phyloP scores from a whole-genome alignment of 1,140 invertebrate genomes.

The Proctacanthus coquilletti region DNA sequence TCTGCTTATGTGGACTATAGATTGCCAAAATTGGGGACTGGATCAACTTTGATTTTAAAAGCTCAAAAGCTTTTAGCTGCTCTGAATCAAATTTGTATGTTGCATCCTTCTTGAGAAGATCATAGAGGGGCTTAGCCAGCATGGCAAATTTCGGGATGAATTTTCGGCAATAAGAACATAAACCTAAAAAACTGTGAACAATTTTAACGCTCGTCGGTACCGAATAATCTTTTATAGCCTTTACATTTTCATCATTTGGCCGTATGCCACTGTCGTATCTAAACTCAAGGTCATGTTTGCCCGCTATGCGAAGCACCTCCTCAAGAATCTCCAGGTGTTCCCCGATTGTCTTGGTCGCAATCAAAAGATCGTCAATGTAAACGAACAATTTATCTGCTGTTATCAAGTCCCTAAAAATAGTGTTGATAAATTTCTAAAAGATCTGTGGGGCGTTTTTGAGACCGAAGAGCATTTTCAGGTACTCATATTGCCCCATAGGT shows the following conservation, averaged over 20 bases:
- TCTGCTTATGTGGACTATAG: slow-evolving; percentile 8
- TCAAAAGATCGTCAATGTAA: slow-evolving; percentile 13
- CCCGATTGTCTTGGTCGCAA: slow-evolving; percentile 7
- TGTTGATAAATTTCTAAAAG: slow-evolving; percentile 16
- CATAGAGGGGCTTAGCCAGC: slow-evolving; percentile 13
- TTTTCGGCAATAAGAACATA: slow-evolving; percentile 11
- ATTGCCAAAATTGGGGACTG: slow-evolving; percentile 9
- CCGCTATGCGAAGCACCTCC: slow-evolving; percentile 6
- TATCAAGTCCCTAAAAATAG: slow-evolving; percentile 4
- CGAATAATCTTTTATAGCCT: slow-evolving; percentile 9
- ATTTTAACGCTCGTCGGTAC: slow-evolving; percentile 7
- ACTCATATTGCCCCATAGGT: slow-evolving; percentile 13
- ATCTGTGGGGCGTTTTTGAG: slow-evolving; percentile 9
- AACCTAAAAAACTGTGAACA: slow-evolving; percentile 12
- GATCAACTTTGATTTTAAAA: slow-evolving; percentile 10
- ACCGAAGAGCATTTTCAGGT: slow-evolving; percentile 18
- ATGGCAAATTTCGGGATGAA: slow-evolving; percentile 11
- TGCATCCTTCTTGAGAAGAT: slow-evolving; percentile 9
- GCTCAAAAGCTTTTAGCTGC: slow-evolving; percentile 7
- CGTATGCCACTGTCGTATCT: slow-evolving; percentile 9
- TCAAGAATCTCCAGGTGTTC: slow-evolving; percentile 10
- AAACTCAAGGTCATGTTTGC: slow-evolving; percentile 1
- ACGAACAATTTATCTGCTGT: slow-evolving; percentile 2
- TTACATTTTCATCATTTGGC: slow-evolving; percentile 15
- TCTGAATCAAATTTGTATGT: slow-evolving; percentile 8